These are phyloP conservation scores for Melanogrammus aeglefinus DNA, from an alignment of 2,797 vertebrate species.

Conservation along the genomic window DNA sequence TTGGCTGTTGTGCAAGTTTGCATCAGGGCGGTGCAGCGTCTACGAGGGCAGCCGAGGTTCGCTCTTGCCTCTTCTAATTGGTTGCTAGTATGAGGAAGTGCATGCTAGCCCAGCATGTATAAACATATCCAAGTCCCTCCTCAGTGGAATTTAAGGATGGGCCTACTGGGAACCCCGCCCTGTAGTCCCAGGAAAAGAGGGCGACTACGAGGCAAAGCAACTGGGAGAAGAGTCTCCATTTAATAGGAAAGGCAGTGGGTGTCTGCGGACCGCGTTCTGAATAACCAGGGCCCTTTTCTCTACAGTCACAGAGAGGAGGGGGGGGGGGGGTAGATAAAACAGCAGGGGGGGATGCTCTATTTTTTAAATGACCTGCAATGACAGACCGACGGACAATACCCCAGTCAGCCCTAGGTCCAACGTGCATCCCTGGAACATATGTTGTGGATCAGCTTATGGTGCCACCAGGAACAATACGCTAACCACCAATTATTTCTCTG, in stretches of 20 bases:
- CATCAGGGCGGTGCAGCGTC: constrained; percentile 8
- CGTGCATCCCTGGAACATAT: constrained; percentile 50
- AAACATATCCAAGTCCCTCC: constrained; percentile 43
- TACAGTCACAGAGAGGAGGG: constrained; percentile 18
- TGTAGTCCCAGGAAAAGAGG: constrained; percentile 41
- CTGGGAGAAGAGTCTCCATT: constrained; percentile 57
- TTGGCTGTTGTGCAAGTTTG: constrained; percentile 5
- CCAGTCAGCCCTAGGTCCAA: constrained; percentile 63
- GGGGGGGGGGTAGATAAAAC: constrained; percentile 53
- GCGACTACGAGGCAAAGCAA: constrained; percentile 56
- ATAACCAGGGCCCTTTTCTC: too few relatives aligned
- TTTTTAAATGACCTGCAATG: constrained; percentile 29
- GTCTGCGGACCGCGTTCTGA: neutral
- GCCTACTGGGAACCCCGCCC: constrained; percentile 23
- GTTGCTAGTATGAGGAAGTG: neutral
- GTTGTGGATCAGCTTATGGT: constrained; percentile 50
- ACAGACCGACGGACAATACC: constrained; percentile 31
- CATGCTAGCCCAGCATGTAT: constrained; percentile 19
- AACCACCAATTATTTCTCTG: constrained; percentile 56
- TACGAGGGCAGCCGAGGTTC: neutral
- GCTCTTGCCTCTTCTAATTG: neutral
- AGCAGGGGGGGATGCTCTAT: constrained; percentile 51
- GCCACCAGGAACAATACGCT: constrained; percentile 52
- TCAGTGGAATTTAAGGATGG: constrained; percentile 36
- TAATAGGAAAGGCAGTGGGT: constrained; percentile 33